A percentile compares a stretch with the other conserved stretches of the same genome.
These are phyloP conservation scores for Brachyptera risi DNA, from an alignment of 2,888 invertebrate genomes.

Conservation along the genomic window DNA sequence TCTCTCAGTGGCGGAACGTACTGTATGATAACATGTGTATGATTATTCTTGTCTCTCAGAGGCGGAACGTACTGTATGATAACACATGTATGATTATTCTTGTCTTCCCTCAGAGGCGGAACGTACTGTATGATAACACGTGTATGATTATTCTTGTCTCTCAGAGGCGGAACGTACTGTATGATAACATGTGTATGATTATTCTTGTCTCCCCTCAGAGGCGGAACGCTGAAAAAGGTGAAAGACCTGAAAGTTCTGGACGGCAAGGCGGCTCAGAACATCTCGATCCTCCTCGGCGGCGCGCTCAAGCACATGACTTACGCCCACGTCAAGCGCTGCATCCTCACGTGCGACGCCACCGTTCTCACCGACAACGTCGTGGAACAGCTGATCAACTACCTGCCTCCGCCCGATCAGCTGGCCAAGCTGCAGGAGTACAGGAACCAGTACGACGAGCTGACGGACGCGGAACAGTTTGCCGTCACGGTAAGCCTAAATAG, in stretches of 20 bases:
- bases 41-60: too few species aligned
- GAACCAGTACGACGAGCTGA: conserved; percentile 71
- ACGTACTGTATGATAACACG: too few species aligned
- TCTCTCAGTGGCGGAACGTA: too few species aligned
- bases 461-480: conserved; percentile 93
- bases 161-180: too few species aligned
- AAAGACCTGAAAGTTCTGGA: conserved; percentile 91
- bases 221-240: conserved; percentile 73
- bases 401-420: conserved; percentile 88
- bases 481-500: conserved; percentile 60
- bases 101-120: too few species aligned
- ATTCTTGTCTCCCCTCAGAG: conserved; percentile 43
- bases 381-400: conserved; percentile 84
- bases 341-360: conserved; percentile 82
- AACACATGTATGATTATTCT: too few species aligned
- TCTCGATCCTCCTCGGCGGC: conserved; percentile 79
- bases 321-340: conserved; percentile 73
- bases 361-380: conserved; percentile 82
- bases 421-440: conserved; percentile 77
- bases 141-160: too few species aligned
- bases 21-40: too few species aligned
- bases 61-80: too few species aligned
- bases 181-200: not conserved
- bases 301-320: conserved; percentile 80
- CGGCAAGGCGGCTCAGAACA: conserved; percentile 89